Conservation (phyloP, 2,113 vertebrate species). For the Fulmarus glacialis region DNA sequence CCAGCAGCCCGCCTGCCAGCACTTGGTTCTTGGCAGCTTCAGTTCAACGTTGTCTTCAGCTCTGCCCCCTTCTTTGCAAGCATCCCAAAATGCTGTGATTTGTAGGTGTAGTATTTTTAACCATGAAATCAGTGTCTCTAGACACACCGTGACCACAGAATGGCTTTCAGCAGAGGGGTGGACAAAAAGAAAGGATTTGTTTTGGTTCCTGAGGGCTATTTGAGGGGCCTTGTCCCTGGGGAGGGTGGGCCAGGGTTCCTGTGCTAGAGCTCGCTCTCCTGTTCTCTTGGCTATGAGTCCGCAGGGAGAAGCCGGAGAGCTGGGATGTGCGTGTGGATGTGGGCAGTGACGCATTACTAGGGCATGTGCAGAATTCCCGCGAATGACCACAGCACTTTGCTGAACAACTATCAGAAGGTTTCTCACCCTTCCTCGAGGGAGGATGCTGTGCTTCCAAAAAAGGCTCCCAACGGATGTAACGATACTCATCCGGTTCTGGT, state of each 20-base stretch:
- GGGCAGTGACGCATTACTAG: not conserved
- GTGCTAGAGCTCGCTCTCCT: not conserved
- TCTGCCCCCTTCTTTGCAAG: not conserved
- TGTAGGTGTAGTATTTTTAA: not conserved
- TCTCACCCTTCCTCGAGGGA: constrained; percentile 11
- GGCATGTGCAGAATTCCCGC: not conserved
- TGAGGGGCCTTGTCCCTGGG: not conserved
- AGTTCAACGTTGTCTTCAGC: not conserved
- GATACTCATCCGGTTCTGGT: not conserved
- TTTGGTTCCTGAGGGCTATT: fast-evolving
- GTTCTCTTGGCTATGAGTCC: not conserved
- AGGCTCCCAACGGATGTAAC: not conserved
- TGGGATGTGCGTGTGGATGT: not conserved
- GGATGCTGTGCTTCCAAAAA: not conserved
- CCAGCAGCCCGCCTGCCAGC: not conserved
- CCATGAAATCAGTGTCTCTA: not conserved
- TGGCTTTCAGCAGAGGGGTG: not conserved
- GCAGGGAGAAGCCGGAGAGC: not conserved
- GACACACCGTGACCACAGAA: not conserved
- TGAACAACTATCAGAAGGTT: not conserved
- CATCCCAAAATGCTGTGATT: not conserved
- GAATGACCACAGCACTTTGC: not conserved
- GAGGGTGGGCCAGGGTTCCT: not conserved
- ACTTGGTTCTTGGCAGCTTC: not conserved
- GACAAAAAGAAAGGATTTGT: not conserved